Evolutionary conservation across 2,888 invertebrate species (phyloP), one percentile per base, ranked within the genome.

Genomic region (Sturmia bella): DNA sequence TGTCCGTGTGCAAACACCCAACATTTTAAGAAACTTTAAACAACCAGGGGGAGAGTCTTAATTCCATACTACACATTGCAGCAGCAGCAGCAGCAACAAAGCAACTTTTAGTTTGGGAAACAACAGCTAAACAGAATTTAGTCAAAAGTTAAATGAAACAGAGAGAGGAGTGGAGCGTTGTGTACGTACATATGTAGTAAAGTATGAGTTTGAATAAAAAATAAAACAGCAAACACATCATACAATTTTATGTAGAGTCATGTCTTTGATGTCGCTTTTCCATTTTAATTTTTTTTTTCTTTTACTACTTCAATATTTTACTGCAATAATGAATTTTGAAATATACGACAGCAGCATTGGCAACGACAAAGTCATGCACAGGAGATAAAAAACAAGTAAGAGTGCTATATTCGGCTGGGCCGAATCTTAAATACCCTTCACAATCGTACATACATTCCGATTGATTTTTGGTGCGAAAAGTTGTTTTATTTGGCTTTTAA

Each of bases 261-360:
- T 73, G 81, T 69, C 78, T 81, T 81, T 81, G 81, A 81, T 77
- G 81, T 81, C 24, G 68, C 7, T 63, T 61, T 48, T 48, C 54
- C 9, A 6, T 32, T 32, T 32, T 7, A 6, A 1, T 43, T 52
- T 50, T 17, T 13, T 24, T n/a, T 50, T 41, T 75, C 59, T 11
- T 57, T 48, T 24, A 45, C 37, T 41, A 45, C 63, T 70, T 56
- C 19, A 72, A 68, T 59, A 68, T 68, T 77, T 73, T 77, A 68
- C 68, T 77, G 68, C 68, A 77, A 73, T 77, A 81, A 73, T 78
- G 77, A 73, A 81, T 73, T 81, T 76, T 64, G 43, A 63, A 48
- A 70, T 63, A 76, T 37, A 77, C 61, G 50, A 69, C 61, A 56
- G 19, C 11, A 69, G 45, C 41, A 32, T 1, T 32, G 61, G 43